Conservation (phyloP, 1,140 invertebrate species). For the Parasteatoda tepidariorum region DNA sequence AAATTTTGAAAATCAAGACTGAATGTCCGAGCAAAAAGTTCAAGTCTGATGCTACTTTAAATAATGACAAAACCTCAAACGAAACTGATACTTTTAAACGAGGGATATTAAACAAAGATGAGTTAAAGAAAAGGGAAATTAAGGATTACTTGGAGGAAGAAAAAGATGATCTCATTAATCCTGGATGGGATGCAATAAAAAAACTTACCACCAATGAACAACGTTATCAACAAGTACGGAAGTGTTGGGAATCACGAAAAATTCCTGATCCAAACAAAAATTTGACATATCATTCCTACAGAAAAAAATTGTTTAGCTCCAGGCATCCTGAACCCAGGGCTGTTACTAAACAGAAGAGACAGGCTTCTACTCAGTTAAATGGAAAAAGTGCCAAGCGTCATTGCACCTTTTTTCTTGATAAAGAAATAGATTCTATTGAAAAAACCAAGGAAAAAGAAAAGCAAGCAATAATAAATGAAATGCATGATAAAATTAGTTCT, state of each 20-base stretch:
- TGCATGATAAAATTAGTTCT: neutral
- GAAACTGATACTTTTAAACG: neutral
- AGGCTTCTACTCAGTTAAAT: slow-evolving; percentile 1
- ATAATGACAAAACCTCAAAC: neutral
- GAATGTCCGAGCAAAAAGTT: neutral
- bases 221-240: slow-evolving; percentile 52
- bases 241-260: slow-evolving; percentile 45
- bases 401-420: slow-evolving; percentile 30
- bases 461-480: neutral
- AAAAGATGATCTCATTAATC: slow-evolving; percentile 55
- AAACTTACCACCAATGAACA: slow-evolving; percentile 53
- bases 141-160: slow-evolving; percentile 36
- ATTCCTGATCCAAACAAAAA: slow-evolving; percentile 58
- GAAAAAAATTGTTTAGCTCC: neutral
- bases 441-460: neutral
- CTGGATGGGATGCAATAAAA: slow-evolving; percentile 56
- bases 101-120: neutral
- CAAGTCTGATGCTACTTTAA: neutral
- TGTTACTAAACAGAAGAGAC: slow-evolving; percentile 13
- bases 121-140: neutral
- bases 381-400: neutral
- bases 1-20: neutral
- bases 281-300: slow-evolving; percentile 48
- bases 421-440: neutral
- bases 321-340: neutral